Percentiles rank a stretch among this genome's conserved stretches.
Conservation (phyloP, 2,888 invertebrate genomes). For the Chirona hameri region DNA sequence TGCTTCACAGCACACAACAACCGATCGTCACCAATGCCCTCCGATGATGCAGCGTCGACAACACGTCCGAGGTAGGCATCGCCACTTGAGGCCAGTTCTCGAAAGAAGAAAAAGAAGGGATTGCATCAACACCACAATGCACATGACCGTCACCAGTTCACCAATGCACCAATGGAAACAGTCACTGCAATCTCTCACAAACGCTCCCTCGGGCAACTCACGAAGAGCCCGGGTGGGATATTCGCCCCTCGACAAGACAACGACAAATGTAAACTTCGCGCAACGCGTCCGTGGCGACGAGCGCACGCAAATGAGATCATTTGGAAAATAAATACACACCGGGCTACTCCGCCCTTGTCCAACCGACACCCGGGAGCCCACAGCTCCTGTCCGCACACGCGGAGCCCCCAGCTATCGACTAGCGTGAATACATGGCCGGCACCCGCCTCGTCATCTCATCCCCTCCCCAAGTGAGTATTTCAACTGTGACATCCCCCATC, state of each 20-base stretch:
- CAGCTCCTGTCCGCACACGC: not conserved
- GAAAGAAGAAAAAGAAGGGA: not conserved
- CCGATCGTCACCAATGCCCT: not conserved
- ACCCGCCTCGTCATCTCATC: too few relatives aligned
- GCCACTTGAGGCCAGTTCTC: not conserved
- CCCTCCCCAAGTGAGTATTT: too few relatives aligned
- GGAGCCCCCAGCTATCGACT: not conserved
- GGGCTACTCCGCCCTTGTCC: constrained; percentile 13
- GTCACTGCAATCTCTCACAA: too few relatives aligned
- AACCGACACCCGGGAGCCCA: not conserved
- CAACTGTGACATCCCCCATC: not conserved
- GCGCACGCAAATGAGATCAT: not conserved
- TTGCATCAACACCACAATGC: too few relatives aligned
- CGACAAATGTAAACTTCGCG: not conserved
- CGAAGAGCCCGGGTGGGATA: not conserved
- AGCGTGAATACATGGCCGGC: constrained; percentile 22
- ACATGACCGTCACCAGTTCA: not conserved
- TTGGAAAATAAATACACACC: constrained; percentile 22
- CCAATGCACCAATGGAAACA: not conserved
- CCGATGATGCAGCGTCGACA: not conserved
- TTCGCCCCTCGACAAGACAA: not conserved
- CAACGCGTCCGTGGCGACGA: not conserved
- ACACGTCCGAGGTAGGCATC: not conserved
- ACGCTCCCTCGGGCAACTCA: not conserved
- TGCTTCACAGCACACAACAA: not conserved